Conservation (phyloP, 2,113 vertebrate genomes). For the Colistium nudipinnis region DNA sequence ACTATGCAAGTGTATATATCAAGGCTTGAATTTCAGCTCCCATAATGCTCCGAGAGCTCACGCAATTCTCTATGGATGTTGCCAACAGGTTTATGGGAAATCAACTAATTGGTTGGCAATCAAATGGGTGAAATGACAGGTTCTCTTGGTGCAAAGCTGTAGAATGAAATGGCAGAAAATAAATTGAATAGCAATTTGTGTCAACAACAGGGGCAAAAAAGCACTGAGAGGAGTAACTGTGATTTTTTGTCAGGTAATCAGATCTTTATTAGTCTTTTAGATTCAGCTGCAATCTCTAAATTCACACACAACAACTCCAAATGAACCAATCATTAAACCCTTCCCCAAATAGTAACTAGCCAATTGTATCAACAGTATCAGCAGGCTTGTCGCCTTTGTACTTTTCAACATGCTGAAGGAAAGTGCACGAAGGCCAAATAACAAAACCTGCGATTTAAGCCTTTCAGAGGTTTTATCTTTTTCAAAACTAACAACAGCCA, state of each 20-base stretch:
- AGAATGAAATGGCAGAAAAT: conserved; percentile 21
- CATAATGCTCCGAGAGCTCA: conserved; percentile 63
- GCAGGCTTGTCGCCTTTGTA: too few species aligned
- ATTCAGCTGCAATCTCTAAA: conserved; percentile 3
- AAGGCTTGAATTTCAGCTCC: conserved; percentile 61
- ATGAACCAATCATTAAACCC: conserved; percentile 38
- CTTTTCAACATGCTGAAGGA: too few species aligned
- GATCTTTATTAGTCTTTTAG: background rate
- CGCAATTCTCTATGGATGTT: conserved; percentile 56
- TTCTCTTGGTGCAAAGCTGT: too few species aligned
- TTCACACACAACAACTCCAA: conserved; percentile 6
- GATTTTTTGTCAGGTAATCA: conserved; percentile 48
- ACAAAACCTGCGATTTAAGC: too few species aligned
- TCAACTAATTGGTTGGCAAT: too few species aligned
- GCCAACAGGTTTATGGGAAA: conserved; percentile 54
- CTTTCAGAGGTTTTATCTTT: too few species aligned
- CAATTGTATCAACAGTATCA: conserved; percentile 5
- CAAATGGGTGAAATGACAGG: too few species aligned
- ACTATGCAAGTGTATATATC: conserved; percentile 22
- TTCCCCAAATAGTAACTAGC: conserved; percentile 3
- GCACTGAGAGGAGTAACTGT: conserved; percentile 55
- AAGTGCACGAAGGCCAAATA: too few species aligned
- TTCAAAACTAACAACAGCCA: too few species aligned
- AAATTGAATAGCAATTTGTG: conserved; percentile 34
- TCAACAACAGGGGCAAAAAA: too few species aligned